Percentiles rank a stretch among this genome's conserved stretches.
Conservation (phyloP, 1,140 invertebrate species). For the Paraescarpia echinospica region DNA sequence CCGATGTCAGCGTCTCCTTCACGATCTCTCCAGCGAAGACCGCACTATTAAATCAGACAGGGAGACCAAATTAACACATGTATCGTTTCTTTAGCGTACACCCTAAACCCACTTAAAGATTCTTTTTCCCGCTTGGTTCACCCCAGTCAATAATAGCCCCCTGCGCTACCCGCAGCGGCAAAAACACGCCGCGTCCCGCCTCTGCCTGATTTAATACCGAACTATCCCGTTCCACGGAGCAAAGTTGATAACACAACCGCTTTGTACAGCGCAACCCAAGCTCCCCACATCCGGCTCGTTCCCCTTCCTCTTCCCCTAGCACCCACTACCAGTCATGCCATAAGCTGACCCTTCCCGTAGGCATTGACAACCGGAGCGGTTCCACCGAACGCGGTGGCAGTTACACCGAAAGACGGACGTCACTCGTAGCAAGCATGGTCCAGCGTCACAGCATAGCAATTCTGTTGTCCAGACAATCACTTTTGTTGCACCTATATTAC, state of each 20-base stretch:
- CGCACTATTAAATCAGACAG: background rate
- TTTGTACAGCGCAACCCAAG: background rate
- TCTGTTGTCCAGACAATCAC: too few relatives aligned
- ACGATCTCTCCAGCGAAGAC: background rate
- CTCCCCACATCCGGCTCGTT: background rate
- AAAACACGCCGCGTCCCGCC: background rate
- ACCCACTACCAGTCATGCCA: background rate
- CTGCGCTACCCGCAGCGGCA: background rate
- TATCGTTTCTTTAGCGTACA: background rate
- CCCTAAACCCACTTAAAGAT: background rate
- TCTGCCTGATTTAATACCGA: background rate
- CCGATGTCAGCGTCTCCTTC: background rate
- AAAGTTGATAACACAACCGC: background rate
- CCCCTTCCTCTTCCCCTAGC: background rate
- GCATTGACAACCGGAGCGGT: background rate
- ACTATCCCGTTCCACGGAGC: background rate
- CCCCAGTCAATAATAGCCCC: background rate
- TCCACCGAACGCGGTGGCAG: background rate
- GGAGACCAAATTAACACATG: background rate
- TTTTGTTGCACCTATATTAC: too few relatives aligned
- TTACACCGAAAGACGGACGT: background rate
- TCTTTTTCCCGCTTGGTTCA: background rate
- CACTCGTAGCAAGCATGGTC: too few relatives aligned
- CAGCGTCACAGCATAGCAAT: too few relatives aligned
- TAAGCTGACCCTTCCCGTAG: background rate